Percentiles rank a stretch among this genome's conserved stretches.
Evolutionary conservation across 1,140 invertebrate genomes (phyloP).

Genomic region (Musca vetustissima): DNA sequence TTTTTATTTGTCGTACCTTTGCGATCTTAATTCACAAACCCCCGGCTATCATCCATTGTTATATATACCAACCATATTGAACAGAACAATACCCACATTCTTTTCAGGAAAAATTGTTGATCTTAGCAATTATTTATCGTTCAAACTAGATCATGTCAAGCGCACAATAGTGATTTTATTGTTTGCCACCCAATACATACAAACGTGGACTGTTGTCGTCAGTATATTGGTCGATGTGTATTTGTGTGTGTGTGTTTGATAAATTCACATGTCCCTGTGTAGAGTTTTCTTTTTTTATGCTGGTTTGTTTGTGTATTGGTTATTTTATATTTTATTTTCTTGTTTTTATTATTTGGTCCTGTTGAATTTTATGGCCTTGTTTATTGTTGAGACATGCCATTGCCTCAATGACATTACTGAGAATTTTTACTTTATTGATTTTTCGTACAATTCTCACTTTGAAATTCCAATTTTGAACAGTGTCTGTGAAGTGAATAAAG

Average conservation of each 20-base stretch:
- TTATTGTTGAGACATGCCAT: conserved; percentile 4
- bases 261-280: too few species aligned
- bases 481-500: background rate
- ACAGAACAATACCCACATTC: too few species aligned
- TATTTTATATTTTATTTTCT: background rate
- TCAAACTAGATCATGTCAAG: conserved; percentile 22
- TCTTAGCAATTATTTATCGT: conserved; percentile 24
- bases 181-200: background rate
- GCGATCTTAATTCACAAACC: too few species aligned
- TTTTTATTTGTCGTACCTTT: too few species aligned
- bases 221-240: too few species aligned
- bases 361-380: conserved; percentile 15
- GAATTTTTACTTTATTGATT: conserved; percentile 18
- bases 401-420: background rate
- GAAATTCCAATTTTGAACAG: background rate
- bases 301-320: background rate
- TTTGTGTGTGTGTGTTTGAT: too few species aligned
- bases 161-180: conserved; percentile 19
- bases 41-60: too few species aligned
- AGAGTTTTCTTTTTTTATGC: too few species aligned
- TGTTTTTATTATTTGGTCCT: background rate
- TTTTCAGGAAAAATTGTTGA: conserved; percentile 5
- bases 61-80: too few species aligned
- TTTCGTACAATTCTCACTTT: background rate
- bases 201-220: too few species aligned